Base-by-base conservation (phyloP, 2,888 invertebrate species). In the Volucella zonaria region DNA sequence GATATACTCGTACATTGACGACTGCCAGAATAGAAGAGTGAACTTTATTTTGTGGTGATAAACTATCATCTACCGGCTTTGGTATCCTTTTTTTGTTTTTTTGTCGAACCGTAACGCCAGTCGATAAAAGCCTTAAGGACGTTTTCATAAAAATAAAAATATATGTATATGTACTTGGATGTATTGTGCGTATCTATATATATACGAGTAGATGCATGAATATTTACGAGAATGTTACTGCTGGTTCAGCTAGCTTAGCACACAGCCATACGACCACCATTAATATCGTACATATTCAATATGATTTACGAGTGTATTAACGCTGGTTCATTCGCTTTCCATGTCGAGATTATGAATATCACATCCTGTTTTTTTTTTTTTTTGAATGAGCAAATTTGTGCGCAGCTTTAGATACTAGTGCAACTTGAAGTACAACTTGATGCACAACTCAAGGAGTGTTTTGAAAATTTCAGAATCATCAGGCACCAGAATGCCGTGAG, bases 221-320 rank as follows among this genome's bases (percentile, higher is more conserved):
- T 31, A 54, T 12, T 12, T 9, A 14, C 2, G 18, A 59, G 42
- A 74, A 47, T 45, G 31, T 31, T 31, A 31, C 6, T 31, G 45
- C 66, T 66, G 70, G 38, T 18, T 54, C 54, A 18, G 52, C 52
- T 6, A 38, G 15, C 11, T 31, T n/a, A 43, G 10, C 66, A 45
- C 77, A 58, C 70, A 78, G 64, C 61, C 67, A 82, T 59, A 68
- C 73, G 58, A 79, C 68, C 67, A 64, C 64, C 45, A 68, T 62
- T 18, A 64, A 54, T 31, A 31, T 31, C 4, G 6, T 31, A 6
- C 79, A 82, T 70, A 79, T 82, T 78, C 78, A 51, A 51, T 56
- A 68, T 82, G 82, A 82, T 79, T 79, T 82, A 79, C 82, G 82
- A 74, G 64, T 58, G 52, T 74, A 74, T 79, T 74, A 82, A 82